Conservation (phyloP, 1,140 invertebrate genomes). For the Piezodorus guildinii region DNA sequence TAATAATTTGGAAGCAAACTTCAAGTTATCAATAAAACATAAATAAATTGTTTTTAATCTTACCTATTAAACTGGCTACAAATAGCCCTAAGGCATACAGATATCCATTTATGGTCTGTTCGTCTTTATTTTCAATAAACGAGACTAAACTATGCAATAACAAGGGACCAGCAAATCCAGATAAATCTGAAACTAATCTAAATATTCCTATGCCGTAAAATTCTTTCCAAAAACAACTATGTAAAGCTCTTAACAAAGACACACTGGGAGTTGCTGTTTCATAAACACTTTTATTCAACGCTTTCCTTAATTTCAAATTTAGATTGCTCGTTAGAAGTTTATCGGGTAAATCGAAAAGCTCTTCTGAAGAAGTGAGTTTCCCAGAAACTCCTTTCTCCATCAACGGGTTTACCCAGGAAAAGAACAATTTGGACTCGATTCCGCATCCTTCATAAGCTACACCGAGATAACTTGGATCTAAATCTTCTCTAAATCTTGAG, state of each 20-base stretch:
- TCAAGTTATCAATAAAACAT: background rate
- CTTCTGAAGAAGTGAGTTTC: constrained; percentile 58
- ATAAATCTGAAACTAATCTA: constrained; percentile 69
- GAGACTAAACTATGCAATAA: constrained; percentile 70
- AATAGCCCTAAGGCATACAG: constrained; percentile 65
- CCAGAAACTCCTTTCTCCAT: constrained; percentile 69
- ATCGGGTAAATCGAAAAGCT: constrained; percentile 75
- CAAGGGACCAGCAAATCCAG: constrained; percentile 79
- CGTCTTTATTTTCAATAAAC: constrained; percentile 63
- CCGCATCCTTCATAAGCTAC: constrained; percentile 65
- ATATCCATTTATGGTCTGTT: constrained; percentile 58
- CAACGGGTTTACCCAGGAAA: constrained; percentile 78
- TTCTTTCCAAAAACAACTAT: constrained; percentile 69
- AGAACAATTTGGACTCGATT: constrained; percentile 60
- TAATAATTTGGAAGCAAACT: too few relatives aligned
- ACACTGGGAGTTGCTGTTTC: constrained; percentile 28
- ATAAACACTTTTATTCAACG: constrained; percentile 30
- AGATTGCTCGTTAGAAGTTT: constrained; percentile 49
- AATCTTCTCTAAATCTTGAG: constrained; percentile 47
- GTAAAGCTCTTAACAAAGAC: constrained; percentile 59
- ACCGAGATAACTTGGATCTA: constrained; percentile 56
- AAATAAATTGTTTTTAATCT: constrained; percentile 19
- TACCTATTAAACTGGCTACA: constrained; percentile 49
- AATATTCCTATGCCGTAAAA: constrained; percentile 83
- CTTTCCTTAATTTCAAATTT: constrained; percentile 44